A percentile compares a stretch with the other conserved stretches of the same genome.
Evolutionary conservation across 30 jellyfish, hydroid and myxozoan genomes (phyloP).

Genomic region (Chrysaora quinquecirrha): DNA sequence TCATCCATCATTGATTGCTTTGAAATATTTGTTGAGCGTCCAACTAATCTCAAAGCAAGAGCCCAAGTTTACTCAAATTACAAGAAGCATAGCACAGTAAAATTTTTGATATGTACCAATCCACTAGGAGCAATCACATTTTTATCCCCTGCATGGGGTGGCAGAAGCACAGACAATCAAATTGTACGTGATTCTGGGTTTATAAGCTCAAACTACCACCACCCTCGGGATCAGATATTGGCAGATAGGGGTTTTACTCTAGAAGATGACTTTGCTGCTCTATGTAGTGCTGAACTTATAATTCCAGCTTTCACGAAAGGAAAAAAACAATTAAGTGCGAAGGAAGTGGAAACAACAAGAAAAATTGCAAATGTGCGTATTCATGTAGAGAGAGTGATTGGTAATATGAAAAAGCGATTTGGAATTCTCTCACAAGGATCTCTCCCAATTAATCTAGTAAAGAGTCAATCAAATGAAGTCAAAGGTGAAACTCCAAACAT

Average conservation of each 20-base stretch:
- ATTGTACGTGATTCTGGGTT: constrained; percentile 18
- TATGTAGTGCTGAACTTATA: too few species aligned
- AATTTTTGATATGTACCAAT: constrained; percentile 51
- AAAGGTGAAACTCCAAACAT: too few species aligned
- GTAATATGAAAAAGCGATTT: constrained; percentile 35
- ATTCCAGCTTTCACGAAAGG: too few species aligned
- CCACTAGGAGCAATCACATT: constrained; percentile 57
- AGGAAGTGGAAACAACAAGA: constrained; percentile 5
- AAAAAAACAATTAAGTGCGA: too few species aligned
- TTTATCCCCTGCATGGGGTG: constrained; percentile 54
- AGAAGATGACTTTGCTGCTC: constrained; percentile 13
- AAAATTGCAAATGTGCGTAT: constrained; percentile 45
- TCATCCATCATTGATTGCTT: constrained; percentile 58
- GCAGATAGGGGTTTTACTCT: constrained; percentile 25
- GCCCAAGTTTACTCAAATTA: constrained; percentile 23
- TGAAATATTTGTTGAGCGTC: neutral
- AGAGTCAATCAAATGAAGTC: neutral
- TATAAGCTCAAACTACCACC: constrained; percentile 1
- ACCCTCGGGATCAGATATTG: constrained; percentile 15
- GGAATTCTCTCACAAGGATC: constrained; percentile 43
- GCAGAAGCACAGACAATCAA: constrained; percentile 62
- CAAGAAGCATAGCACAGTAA: constrained; percentile 49
- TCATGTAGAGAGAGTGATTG: too few species aligned
- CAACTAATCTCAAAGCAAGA: too few species aligned
- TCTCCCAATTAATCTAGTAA: constrained; percentile 17